Evolutionary conservation across 2,888 invertebrate species (phyloP).

Genomic region (Ptychoptera albimana): DNA sequence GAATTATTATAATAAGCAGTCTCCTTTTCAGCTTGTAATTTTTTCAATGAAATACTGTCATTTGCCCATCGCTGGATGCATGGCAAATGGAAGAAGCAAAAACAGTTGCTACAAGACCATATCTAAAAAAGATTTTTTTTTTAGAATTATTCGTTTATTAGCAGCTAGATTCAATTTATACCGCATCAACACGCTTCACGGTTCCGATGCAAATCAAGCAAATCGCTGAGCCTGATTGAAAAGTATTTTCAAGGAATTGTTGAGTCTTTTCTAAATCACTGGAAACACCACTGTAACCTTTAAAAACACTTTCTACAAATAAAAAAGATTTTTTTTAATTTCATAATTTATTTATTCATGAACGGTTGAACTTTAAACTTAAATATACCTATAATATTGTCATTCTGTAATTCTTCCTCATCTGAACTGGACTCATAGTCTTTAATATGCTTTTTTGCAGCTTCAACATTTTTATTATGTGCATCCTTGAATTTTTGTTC

Average conservation of each 20-base stretch:
- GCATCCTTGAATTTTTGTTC: conserved; percentile 28
- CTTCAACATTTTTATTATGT: conserved; percentile 32
- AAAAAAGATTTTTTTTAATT: neutral
- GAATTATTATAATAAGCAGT: conserved; percentile 28
- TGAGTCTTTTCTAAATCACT: conserved; percentile 42
- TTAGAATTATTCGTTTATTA: conserved; percentile 4
- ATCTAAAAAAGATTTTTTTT: conserved; percentile 33
- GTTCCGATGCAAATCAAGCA: conserved; percentile 85
- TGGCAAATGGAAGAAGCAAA: conserved; percentile 66
- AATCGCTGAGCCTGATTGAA: conserved; percentile 63
- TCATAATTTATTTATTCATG: neutral
- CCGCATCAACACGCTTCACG: conserved; percentile 60
- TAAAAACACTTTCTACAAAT: conserved; percentile 31
- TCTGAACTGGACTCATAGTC: conserved; percentile 37
- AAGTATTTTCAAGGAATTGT: conserved; percentile 58
- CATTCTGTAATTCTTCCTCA: conserved; percentile 35
- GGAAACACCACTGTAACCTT: conserved; percentile 32
- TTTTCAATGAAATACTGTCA: conserved; percentile 63
- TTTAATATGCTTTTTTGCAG: conserved; percentile 33
- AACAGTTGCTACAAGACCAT: conserved; percentile 77
- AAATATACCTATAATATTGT: conserved; percentile 31
- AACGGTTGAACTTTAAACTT: too few relatives aligned
- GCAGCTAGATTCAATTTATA: conserved; percentile 19
- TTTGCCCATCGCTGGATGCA: conserved; percentile 89
- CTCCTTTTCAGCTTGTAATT: conserved; percentile 37